Percentiles rank a stretch among this genome's conserved stretches.
Evolutionary conservation across 2,113 vertebrate species (phyloP).

Genomic region (Xiphophorus couchianus): DNA sequence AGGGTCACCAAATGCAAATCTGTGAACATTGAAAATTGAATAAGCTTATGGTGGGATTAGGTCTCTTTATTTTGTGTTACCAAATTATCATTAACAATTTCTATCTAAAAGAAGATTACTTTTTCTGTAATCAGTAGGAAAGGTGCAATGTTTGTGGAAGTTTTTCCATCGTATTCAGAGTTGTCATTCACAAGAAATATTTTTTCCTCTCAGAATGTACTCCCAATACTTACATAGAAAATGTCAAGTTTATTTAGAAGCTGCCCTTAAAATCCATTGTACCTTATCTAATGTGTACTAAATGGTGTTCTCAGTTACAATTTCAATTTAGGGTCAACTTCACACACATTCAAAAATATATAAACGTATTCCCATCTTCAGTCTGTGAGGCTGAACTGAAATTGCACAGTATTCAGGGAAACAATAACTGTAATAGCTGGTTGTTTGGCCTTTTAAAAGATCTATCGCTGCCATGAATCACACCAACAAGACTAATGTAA

Average conservation of each 20-base stretch:
- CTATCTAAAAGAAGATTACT: slow-evolving; percentile 10
- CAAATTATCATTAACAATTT: too few relatives aligned
- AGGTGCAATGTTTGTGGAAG: too few relatives aligned
- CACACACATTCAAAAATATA: not conserved
- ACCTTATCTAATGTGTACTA: not conserved
- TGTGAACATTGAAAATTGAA: too few relatives aligned
- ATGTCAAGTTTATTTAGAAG: not conserved
- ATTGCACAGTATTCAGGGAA: slow-evolving; percentile 33
- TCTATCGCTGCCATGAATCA: slow-evolving; percentile 63
- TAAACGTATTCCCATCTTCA: not conserved
- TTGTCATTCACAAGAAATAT: not conserved
- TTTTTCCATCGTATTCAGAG: not conserved
- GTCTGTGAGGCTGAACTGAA: not conserved
- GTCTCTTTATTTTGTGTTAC: too few relatives aligned
- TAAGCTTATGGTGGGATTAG: too few relatives aligned
- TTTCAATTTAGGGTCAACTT: not conserved
- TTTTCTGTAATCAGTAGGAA: not conserved
- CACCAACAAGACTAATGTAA: slow-evolving; percentile 61
- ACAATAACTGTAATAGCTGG: slow-evolving; percentile 67
- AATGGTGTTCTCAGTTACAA: not conserved
- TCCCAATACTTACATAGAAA: not conserved
- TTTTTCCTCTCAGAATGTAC: too few relatives aligned
- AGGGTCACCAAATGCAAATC: too few relatives aligned
- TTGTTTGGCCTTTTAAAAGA: slow-evolving; percentile 61
- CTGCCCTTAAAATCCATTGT: not conserved